Evolutionary conservation across 2,113 vertebrate genomes (phyloP), one percentile per base, ranked within the genome.

Genomic region (Terrapene triunguis): DNA sequence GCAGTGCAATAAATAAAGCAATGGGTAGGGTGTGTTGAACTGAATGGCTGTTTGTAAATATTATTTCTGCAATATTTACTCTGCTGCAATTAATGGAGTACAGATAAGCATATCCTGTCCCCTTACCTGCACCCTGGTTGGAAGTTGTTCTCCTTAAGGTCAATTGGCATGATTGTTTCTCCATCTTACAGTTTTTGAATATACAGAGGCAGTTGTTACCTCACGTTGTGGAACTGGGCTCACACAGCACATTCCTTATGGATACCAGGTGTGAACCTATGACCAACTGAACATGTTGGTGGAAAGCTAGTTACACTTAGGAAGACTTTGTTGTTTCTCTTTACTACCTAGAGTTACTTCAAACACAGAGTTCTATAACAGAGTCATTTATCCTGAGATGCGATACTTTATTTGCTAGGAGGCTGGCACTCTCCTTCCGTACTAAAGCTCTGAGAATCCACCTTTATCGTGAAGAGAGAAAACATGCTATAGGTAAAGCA

Each of bases 281-380:
- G 82, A 80, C 53, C 90, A 74, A 54, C 1, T 21, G 74, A 81
- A 10, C 2, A 7, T 55, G 74, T 81, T 96, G 13, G 0, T 59
- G 54, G 94, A 95, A 95, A 96, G 94, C 95, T 94, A 89, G 22
- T 57, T 93, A 89, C 95, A 90, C 94, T 95, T 94, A 42, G 94
- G 19, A 83, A 65, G 65, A 78, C 57, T 96, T 91, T 74, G 29
- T 35, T 65, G 35, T 65, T n/a, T 65, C 32, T 65, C 4, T 65
- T 65, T 65, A 65, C 32, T 65, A 65, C 14, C 16, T 14, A 35
- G 32, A 35, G 16, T 65, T 65, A 86, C 83, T 89, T 91, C 76
- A 89, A 93, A 91, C 62, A 47, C 82, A 86, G 78, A 80, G 2
- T 87, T 92, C 82, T 81, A 86, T 69, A 76, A 51, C 51, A 10